Conservation (phyloP, 2,797 vertebrate genomes). For the Hyperoplus immaculatus region DNA sequence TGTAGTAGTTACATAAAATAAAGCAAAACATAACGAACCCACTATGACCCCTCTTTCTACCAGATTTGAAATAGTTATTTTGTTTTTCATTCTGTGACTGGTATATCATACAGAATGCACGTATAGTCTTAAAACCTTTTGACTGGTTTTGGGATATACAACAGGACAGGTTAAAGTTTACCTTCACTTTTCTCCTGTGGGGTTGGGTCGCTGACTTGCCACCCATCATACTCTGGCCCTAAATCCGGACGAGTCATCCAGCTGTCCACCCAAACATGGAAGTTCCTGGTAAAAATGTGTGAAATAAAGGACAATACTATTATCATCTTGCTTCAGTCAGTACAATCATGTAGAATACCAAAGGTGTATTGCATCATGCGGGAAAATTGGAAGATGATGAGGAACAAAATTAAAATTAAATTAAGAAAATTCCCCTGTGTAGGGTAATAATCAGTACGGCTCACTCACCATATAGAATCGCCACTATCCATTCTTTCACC, state of each 20-base stretch:
- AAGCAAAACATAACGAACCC: no score
- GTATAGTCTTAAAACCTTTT: background rate
- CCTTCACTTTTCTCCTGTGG: constrained; percentile 93
- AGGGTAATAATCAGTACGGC: background rate
- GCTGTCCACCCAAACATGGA: constrained; percentile 92
- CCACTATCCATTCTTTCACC: constrained; percentile 63
- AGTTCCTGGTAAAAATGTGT: constrained; percentile 86
- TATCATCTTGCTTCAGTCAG: background rate
- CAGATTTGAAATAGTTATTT: background rate
- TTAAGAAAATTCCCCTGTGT: background rate
- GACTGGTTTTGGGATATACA: background rate
- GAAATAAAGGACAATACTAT: background rate
- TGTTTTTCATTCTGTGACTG: background rate
- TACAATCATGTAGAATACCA: background rate
- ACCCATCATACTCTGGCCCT: constrained; percentile 82
- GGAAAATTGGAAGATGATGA: background rate
- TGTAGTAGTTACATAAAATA: no score
- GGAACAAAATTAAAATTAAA: background rate
- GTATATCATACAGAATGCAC: no score
- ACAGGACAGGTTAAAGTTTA: constrained; percentile 50
- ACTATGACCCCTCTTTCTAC: background rate
- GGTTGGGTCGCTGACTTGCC: constrained; percentile 91
- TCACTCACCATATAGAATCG: constrained; percentile 85
- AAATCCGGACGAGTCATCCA: constrained; percentile 92
- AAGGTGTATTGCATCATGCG: background rate